Evolutionary conservation across 2,888 invertebrate genomes (phyloP).

Genomic region (Steinernema carpocapsae): DNA sequence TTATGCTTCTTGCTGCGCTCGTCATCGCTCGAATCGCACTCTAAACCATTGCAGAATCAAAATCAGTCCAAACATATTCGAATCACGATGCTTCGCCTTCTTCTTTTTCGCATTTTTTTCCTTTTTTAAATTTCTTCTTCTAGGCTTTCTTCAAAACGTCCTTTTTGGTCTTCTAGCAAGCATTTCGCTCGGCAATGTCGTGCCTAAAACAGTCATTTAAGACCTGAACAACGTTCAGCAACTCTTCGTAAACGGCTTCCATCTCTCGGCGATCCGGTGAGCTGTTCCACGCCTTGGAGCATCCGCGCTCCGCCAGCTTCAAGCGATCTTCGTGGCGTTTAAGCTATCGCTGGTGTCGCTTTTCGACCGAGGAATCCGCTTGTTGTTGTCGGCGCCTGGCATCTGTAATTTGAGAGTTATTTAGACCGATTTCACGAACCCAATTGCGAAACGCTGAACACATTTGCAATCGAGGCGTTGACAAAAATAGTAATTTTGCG

Average conservation of each 20-base stretch:
- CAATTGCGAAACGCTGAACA: not conserved
- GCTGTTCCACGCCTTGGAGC: conserved; percentile 45
- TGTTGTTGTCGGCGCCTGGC: not conserved
- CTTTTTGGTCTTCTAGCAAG: conserved; percentile 36
- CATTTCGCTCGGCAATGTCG: too few species aligned
- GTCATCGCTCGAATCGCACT: not conserved
- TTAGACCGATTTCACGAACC: not conserved
- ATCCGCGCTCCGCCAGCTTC: too few species aligned
- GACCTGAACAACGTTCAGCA: not conserved
- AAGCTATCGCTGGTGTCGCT: conserved; percentile 14
- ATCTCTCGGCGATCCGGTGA: conserved; percentile 51
- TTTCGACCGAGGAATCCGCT: not conserved
- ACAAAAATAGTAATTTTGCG: too few species aligned
- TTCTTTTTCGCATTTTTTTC: conserved; percentile 41
- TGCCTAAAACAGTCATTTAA: conserved; percentile 38
- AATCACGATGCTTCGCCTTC: conserved; percentile 37
- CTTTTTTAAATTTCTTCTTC: conserved; percentile 43
- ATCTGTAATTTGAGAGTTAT: too few species aligned
- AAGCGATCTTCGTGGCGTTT: conserved; percentile 46
- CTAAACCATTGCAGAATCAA: not conserved
- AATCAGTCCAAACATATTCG: not conserved
- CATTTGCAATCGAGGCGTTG: too few species aligned
- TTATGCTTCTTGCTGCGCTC: not conserved
- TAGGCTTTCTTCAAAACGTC: conserved; percentile 37
- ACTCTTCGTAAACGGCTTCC: conserved; percentile 47